Evolutionary conservation across 2,113 vertebrate genomes (phyloP), one percentile per base, ranked within the genome.

Genomic region (Tonatia bakeri): DNA sequence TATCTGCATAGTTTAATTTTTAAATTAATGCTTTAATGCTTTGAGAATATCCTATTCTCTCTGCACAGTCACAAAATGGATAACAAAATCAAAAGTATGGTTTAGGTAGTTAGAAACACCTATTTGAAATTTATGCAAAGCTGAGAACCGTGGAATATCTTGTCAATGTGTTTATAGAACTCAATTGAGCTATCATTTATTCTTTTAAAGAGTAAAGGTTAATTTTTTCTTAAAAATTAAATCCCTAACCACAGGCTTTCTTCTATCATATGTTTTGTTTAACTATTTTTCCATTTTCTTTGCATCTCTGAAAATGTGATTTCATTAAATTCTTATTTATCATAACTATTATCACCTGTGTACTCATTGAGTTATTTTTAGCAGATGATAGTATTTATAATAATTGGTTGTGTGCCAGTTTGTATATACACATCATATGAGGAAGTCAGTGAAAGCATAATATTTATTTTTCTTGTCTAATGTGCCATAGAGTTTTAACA

Each of bases 401-500:
- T 97, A 97, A 98, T 96, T 98, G 94, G 97, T 97, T 94, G 28
- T 67, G n/a, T 95, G 77, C 76, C 0, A 1, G 70, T 94, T 96
- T 96, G 87, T 96, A 88, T 97, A 94, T 97, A 96, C 43, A 94
- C 86, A 84, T 80, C 94, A 93, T 97, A 96, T 87, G 56, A 98
- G 75, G 81, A 98, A 98, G 93, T 82, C 92, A 96, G 94, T 91
- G 98, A 96, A 97, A 97, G 72, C 52, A 85, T 52, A 98, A 91
- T 97, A 98, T 98, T 98, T 98, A 98, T 98, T 98, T 98, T 97
- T 96, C 97, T 97, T 98, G 97, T 98, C 97, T 98, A 98, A 98
- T 97, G 94, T 98, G 91, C 96, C 95, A 97, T 94, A 96, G 95
- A 98, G 90, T 95, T 97, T 97, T 94, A 96, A 97, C 94, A 98